phyloP scores from a whole-genome alignment of 35 echinoderm and acorn worm species.

The Heliocidaris erythrogramma region DNA sequence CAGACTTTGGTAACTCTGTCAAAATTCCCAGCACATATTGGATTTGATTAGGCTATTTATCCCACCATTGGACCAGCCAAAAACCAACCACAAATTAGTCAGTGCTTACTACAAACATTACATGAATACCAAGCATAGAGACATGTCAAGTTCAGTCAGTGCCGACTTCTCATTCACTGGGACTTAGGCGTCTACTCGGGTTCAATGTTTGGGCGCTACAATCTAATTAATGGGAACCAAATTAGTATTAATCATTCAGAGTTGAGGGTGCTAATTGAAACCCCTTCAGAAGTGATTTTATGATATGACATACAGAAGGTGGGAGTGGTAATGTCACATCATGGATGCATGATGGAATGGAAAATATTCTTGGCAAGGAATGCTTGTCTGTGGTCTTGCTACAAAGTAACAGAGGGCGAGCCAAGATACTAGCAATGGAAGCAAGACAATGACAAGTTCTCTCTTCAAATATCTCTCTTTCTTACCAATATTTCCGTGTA shows the following conservation, averaged over 20 bases:
- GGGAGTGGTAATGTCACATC: not conserved
- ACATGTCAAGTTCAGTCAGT: not conserved
- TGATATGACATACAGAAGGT: not conserved
- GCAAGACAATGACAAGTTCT: too few relatives aligned
- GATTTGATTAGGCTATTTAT: not conserved
- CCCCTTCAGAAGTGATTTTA: not conserved
- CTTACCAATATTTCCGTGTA: too few relatives aligned
- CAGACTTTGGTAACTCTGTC: not conserved
- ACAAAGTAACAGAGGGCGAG: not conserved
- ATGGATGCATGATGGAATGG: not conserved
- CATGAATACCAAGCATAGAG: not conserved
- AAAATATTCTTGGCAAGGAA: not conserved
- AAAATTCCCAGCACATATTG: not conserved
- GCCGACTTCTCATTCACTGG: not conserved
- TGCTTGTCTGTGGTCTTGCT: too few relatives aligned
- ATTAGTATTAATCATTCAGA: conserved; percentile 5
- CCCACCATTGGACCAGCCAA: not conserved
- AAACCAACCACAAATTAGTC: conserved; percentile 1
- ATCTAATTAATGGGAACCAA: not conserved
- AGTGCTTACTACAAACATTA: not conserved
- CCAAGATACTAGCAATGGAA: too few relatives aligned
- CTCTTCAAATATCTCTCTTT: too few relatives aligned
- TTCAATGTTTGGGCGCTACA: not conserved
- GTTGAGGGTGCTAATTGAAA: not conserved
- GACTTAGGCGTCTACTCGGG: not conserved